Conservation (phyloP, 2,888 invertebrate species). For the Lochmaea crataegi region DNA sequence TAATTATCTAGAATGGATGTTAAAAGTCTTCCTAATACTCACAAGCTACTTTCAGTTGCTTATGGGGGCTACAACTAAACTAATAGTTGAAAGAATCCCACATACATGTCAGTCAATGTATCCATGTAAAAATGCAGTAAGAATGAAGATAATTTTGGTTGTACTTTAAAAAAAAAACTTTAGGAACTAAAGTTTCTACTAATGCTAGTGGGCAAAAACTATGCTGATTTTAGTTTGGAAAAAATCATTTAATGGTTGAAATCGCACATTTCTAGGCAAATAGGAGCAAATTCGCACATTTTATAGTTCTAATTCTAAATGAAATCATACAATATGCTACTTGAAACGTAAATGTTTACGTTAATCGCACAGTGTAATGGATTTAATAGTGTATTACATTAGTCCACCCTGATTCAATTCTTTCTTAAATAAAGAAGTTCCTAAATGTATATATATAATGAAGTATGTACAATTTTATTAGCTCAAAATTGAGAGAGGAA, state of each 20-base stretch:
- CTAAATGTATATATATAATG: constrained; percentile 19
- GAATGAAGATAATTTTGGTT: constrained; percentile 23
- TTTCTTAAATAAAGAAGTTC: constrained; percentile 20
- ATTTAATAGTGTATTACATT: background rate
- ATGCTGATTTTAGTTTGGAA: constrained; percentile 24
- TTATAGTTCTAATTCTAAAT: background rate
- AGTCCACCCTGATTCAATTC: background rate
- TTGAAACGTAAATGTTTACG: background rate
- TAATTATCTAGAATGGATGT: constrained; percentile 34
- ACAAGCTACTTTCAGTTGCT: constrained; percentile 11
- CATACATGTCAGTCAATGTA: constrained; percentile 17
- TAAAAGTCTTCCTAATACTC: constrained; percentile 31
- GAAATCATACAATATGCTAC: background rate
- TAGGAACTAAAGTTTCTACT: constrained; percentile 8
- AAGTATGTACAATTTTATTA: constrained; percentile 3
- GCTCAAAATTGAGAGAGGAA: constrained; percentile 21
- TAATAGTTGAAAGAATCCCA: constrained; percentile 3
- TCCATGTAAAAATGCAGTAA: constrained; percentile 15
- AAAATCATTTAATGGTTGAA: constrained; percentile 14
- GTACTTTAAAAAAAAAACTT: constrained; percentile 26
- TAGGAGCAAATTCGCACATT: background rate
- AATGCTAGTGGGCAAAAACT: constrained; percentile 14
- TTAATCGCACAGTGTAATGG: background rate
- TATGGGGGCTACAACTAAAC: constrained; percentile 18
- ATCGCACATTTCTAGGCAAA: constrained; percentile 28